Conservation (phyloP, 2,888 invertebrate genomes). For the Sphaerophoria taeniata region DNA sequence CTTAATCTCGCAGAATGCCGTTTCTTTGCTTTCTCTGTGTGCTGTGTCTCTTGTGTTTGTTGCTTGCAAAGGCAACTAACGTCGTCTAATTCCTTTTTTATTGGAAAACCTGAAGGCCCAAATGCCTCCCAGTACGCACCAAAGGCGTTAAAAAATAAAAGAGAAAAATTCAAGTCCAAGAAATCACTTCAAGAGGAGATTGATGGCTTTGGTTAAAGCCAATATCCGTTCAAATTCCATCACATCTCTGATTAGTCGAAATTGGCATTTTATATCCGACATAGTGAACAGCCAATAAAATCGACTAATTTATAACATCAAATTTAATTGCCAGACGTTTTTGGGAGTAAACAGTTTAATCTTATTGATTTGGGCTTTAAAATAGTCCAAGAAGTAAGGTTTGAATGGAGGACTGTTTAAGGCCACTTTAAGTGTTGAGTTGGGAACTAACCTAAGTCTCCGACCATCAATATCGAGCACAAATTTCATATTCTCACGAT, state of each 20-base stretch:
- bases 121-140: background rate
- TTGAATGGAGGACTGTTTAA: too few species aligned
- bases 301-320: constrained; percentile 72
- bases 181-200: background rate
- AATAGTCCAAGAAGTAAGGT: background rate
- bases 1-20: background rate
- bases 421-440: too few species aligned
- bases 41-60: background rate
- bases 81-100: too few species aligned
- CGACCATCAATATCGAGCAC: too few species aligned
- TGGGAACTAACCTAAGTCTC: too few species aligned
- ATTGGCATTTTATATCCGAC: constrained; percentile 17
- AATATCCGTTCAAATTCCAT: constrained; percentile 8
- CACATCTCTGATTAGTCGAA: constrained; percentile 30
- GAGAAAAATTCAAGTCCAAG: background rate
- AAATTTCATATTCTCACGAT: too few species aligned
- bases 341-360: constrained; percentile 39
- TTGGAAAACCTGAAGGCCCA: too few species aligned
- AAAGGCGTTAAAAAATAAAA: background rate
- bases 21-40: background rate
- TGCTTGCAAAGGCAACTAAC: background rate
- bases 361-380: background rate
- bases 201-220: constrained; percentile 9
- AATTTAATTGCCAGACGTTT: constrained; percentile 68
- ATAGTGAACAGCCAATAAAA: constrained; percentile 58